Evolutionary conservation across 1,140 invertebrate species (phyloP).

Genomic region (Manduca sexta): DNA sequence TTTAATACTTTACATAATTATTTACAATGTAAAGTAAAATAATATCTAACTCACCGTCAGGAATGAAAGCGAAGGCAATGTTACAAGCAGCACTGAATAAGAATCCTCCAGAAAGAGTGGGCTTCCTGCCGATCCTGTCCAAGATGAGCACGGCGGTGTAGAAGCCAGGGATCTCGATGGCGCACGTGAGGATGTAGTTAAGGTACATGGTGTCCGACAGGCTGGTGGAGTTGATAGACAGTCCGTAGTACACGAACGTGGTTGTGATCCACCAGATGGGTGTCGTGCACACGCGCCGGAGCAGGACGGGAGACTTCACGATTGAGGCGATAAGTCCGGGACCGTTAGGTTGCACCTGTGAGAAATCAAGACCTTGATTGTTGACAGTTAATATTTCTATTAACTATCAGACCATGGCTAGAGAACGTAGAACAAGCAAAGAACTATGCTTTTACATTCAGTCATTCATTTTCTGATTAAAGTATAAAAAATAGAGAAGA

Average conservation of each 20-base stretch:
- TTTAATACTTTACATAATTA: too few species aligned
- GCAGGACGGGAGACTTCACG: constrained; percentile 72
- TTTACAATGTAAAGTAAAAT: not conserved
- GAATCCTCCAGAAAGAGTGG: constrained; percentile 72
- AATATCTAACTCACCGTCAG: constrained; percentile 29
- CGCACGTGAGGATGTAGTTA: constrained; percentile 78
- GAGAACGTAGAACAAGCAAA: too few species aligned
- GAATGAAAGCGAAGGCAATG: constrained; percentile 46
- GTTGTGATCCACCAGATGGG: constrained; percentile 82
- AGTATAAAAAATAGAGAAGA: too few species aligned
- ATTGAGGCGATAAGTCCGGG: constrained; percentile 67
- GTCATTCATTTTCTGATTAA: too few species aligned
- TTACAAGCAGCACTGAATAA: constrained; percentile 74
- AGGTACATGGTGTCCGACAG: constrained; percentile 81
- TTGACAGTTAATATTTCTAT: not conserved
- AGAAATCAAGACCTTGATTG: not conserved
- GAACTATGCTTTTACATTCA: too few species aligned
- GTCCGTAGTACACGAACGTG: constrained; percentile 84
- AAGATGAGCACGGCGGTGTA: constrained; percentile 75
- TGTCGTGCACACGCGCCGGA: constrained; percentile 78
- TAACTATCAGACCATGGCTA: not conserved
- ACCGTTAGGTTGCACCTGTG: not conserved
- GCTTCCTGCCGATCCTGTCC: constrained; percentile 76
- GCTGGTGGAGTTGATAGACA: constrained; percentile 84
- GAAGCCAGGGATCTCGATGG: constrained; percentile 82